phyloP scores from a whole-genome alignment of 2,113 vertebrate genomes.

The Ginglymostoma cirratum region DNA sequence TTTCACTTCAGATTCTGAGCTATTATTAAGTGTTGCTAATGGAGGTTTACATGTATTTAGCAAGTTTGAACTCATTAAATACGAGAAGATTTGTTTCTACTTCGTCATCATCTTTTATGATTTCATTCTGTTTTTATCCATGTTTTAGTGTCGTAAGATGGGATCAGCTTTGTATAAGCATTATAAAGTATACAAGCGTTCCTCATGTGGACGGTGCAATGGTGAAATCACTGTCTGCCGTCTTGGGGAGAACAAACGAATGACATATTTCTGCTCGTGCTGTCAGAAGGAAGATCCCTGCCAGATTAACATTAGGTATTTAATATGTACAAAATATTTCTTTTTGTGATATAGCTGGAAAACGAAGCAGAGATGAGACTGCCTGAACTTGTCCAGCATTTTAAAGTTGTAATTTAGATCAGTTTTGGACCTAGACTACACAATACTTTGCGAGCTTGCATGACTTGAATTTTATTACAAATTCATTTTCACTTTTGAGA shows the following conservation, averaged over 20 bases:
- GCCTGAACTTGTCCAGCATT: background rate
- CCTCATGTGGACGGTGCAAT: constrained; percentile 66
- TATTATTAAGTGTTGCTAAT: background rate
- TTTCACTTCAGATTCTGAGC: background rate
- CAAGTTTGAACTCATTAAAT: background rate
- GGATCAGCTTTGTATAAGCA: constrained; percentile 70
- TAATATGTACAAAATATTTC: background rate
- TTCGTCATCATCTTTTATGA: background rate
- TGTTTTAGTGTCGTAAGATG: constrained; percentile 67
- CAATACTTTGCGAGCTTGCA: background rate
- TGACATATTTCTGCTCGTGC: constrained; percentile 81
- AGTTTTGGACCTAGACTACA: background rate
- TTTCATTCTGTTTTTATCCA: background rate
- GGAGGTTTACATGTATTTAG: background rate
- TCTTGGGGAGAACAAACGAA: constrained; percentile 76
- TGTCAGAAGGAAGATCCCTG: constrained; percentile 73
- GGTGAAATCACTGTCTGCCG: constrained; percentile 72
- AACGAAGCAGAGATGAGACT: background rate
- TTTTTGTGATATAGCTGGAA: background rate
- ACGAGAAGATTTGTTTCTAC: background rate
- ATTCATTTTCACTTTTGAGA: background rate
- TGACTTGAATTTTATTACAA: background rate
- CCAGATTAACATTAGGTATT: constrained; percentile 63
- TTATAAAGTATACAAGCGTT: constrained; percentile 77
- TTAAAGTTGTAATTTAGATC: background rate